phyloP scores from a whole-genome alignment of 1,140 invertebrate species.

The Pteromalus puparum region DNA sequence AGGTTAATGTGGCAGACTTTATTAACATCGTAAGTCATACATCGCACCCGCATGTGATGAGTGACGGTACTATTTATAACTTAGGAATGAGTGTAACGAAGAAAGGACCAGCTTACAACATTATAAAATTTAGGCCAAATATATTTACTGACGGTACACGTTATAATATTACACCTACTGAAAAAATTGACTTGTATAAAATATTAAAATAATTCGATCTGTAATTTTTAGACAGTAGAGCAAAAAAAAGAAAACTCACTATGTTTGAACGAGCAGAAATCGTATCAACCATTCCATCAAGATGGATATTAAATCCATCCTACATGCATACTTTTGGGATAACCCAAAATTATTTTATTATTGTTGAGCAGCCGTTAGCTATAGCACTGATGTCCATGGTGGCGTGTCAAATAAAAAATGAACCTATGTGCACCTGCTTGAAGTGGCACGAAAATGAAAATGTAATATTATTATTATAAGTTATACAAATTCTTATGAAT shows the following conservation, averaged over 20 bases:
- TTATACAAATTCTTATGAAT: no score
- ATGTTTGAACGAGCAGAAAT: slow-evolving; percentile 84
- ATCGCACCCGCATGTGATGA: slow-evolving; percentile 89
- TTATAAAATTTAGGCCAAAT: slow-evolving; percentile 82
- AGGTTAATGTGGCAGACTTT: slow-evolving; percentile 83
- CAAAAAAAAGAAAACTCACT: slow-evolving; percentile 64
- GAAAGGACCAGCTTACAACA: slow-evolving; percentile 81
- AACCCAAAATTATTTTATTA: slow-evolving; percentile 88
- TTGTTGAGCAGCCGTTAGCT: slow-evolving; percentile 88
- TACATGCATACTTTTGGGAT: slow-evolving; percentile 95
- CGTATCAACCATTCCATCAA: slow-evolving; percentile 82
- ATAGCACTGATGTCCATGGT: slow-evolving; percentile 80
- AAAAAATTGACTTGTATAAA: background rate
- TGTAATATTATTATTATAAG: slow-evolving; percentile 67
- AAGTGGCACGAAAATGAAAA: slow-evolving; percentile 85
- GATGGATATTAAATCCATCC: slow-evolving; percentile 85
- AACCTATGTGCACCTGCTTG: slow-evolving; percentile 79
- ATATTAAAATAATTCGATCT: slow-evolving; percentile 14
- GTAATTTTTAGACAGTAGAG: slow-evolving; percentile 55
- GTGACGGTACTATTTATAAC: slow-evolving; percentile 87
- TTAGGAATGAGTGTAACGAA: slow-evolving; percentile 83
- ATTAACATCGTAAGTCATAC: slow-evolving; percentile 89
- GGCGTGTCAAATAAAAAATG: slow-evolving; percentile 77
- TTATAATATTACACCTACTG: background rate
- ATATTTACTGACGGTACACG: slow-evolving; percentile 69